Base-by-base conservation (phyloP, 2,113 vertebrate species). In the Lophotis ruficrista region DNA sequence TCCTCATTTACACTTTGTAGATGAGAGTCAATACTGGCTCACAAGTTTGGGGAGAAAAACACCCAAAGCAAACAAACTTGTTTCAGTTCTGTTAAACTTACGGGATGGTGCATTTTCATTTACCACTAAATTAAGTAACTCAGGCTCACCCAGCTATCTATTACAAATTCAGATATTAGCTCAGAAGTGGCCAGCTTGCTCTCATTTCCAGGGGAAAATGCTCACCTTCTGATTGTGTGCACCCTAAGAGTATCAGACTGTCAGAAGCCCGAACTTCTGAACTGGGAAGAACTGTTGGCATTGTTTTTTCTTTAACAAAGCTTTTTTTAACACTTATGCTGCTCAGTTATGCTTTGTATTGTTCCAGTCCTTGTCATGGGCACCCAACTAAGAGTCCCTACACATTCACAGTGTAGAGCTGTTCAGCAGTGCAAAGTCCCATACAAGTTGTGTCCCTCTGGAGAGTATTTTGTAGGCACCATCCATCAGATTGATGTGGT, bases 31-130 rank as follows among this genome's bases (percentile, higher is more conserved):
- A 3, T 13, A 12, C 27, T 50, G 58, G 65, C 53, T 77, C 56
- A 58, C 62, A 86, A 43, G 50, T 45, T 37, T 86, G 45, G 16
- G 15, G 7, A 45, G n/a, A 22, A 7, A 37, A 28, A 14, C 20
- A 27, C 12, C 51, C 53, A 54, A 54, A 54, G 8, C 8, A 54
- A 2, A 69, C 62, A 57, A 11, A 58, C 30, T 60, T 73, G 64
- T 94, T 96, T 97, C 96, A 87, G 35, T 93, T 96, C 96, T 87
- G 76, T 71, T 45, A 58, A 69, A 64, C 28, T 92, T 93, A 77
- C 1, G 0, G 79, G 58, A 93, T 28, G 23, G 43, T 80, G 20
- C 54, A 56, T 90, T 92, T 86, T 81, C 51, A 82, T 77, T 75
- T 81, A 90, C 37, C 77, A 60, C 38, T 56, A 41, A 70, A 75